These are phyloP conservation scores for Drosophila neutralis DNA, from an alignment of 2,888 invertebrate species.

Conservation along the genomic window DNA sequence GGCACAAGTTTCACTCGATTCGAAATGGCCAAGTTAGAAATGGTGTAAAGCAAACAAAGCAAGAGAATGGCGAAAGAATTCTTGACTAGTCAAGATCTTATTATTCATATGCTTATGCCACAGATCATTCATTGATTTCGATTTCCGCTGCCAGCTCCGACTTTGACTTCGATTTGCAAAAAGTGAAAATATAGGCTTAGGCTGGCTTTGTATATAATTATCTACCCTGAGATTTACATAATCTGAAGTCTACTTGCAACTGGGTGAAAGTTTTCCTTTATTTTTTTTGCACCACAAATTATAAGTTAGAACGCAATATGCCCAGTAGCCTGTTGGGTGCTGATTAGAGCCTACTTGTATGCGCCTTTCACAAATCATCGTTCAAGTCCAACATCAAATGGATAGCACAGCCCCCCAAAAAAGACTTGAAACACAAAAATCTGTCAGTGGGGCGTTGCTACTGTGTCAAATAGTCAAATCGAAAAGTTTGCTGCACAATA, in stretches of 20 bases:
- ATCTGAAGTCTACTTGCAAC: slow-evolving; percentile 44
- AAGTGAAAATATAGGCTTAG: slow-evolving; percentile 70
- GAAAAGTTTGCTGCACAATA: slow-evolving; percentile 17
- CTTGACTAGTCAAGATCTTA: slow-evolving; percentile 26
- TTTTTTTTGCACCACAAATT: slow-evolving; percentile 51
- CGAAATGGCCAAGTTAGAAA: slow-evolving; percentile 40
- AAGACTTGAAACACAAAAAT: slow-evolving; percentile 53
- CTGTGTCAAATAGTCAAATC: slow-evolving; percentile 65
- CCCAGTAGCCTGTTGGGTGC: slow-evolving; percentile 55
- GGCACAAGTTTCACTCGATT: slow-evolving; percentile 60
- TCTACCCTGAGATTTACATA: slow-evolving; percentile 64
- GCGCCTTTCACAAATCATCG: slow-evolving; percentile 75
- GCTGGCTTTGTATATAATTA: slow-evolving; percentile 20
- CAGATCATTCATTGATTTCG: slow-evolving; percentile 46
- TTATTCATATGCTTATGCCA: slow-evolving; percentile 28
- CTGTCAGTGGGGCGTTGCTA: slow-evolving; percentile 78
- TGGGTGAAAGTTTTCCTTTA: slow-evolving; percentile 62
- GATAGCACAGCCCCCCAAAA: slow-evolving; percentile 27
- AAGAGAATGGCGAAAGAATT: slow-evolving; percentile 5
- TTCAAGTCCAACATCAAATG: slow-evolving; percentile 20
- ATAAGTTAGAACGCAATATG: slow-evolving; percentile 66
- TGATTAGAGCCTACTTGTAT: slow-evolving; percentile 4
- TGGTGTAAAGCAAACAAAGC: slow-evolving; percentile 10
- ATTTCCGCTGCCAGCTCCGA: slow-evolving; percentile 59
- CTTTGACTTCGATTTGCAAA: slow-evolving; percentile 63